Base-by-base conservation (phyloP, 2,113 vertebrate genomes). In the Phyllopteryx taeniolatus region DNA sequence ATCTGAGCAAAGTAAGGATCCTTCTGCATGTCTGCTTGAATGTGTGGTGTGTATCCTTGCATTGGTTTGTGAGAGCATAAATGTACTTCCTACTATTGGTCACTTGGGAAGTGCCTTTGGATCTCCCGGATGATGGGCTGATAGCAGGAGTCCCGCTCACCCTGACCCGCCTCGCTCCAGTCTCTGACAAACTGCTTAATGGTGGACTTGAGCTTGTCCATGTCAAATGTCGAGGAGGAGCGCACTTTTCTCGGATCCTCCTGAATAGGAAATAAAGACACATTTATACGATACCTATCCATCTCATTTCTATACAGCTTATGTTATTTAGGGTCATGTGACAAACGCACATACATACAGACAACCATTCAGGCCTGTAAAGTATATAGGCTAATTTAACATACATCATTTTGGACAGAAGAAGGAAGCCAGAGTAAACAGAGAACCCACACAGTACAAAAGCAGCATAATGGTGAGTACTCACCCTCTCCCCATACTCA, bases 171-270 rank as follows among this genome's bases (percentile, higher is more conserved):
- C 82, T 97, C 95, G 42, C 96, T 99, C 98, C 98, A 99, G 88
- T 99, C 98, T 88, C 97, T 93, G 74, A 98, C 96, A 94, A 99
- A 98, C 73, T 99, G 98, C 89, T 98, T 99, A 88, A 99, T 92
- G 20, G 98, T 99, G 11, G 97, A 99, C 78, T 99, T 99, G 57
- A 99, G 94, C 80, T 99, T 99, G 92, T 99, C 98, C 97, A 99
- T 98, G 90, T 99, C 97, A 92, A 99, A 99, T 0, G 96, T 99
- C n/a, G 96, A 95, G 44, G 96, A 93, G 20, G 96, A 94, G 10
- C 92, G 93, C 69, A 92, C 87, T 87, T 96, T 96, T 71, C 91
- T 93, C 3, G 81, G 68, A 67, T 92, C 82, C 47, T 89, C 78
- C 90, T 92, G 74, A 59, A 62, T 47, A 42, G 74, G n/a, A 2